phyloP scores from a whole-genome alignment of 1,140 invertebrate genomes.

The Cydia fagiglandana region DNA sequence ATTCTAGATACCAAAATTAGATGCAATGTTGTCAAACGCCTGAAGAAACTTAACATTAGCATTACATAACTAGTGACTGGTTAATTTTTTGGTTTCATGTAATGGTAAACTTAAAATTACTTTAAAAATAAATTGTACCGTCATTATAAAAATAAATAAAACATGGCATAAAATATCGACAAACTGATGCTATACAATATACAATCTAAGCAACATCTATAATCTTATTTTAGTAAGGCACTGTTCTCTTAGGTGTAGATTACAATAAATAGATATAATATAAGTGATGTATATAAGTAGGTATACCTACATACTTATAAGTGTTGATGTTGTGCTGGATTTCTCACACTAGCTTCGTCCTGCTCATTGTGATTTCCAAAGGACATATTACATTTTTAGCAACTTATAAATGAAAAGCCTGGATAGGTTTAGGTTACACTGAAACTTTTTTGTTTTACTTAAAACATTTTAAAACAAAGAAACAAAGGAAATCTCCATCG shows the following conservation, averaged over 20 bases:
- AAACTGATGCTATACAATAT: slow-evolving; percentile 2
- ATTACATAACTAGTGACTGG: slow-evolving; percentile 23
- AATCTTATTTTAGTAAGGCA: slow-evolving; percentile 30
- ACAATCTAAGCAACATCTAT: slow-evolving; percentile 12
- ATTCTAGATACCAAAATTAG: too few species aligned
- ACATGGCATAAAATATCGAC: neutral
- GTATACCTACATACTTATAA: neutral
- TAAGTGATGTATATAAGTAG: neutral
- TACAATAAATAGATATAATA: neutral
- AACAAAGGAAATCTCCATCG: too few species aligned
- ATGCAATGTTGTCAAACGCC: slow-evolving; percentile 6
- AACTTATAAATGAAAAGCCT: too few species aligned
- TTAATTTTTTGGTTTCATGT: slow-evolving; percentile 17
- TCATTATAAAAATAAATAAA: neutral
- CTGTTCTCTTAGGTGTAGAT: slow-evolving; percentile 17
- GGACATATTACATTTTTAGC: too few species aligned
- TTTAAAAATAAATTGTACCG: neutral
- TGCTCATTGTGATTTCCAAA: too few species aligned
- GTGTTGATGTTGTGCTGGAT: neutral
- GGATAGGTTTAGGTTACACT: too few species aligned
- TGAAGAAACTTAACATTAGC: slow-evolving; percentile 5
- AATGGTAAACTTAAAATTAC: neutral
- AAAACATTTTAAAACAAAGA: too few species aligned
- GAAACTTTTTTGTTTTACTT: too few species aligned
- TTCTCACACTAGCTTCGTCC: neutral